phyloP scores from a whole-genome alignment of 2,888 invertebrate species.

The Sisyra nigra region DNA sequence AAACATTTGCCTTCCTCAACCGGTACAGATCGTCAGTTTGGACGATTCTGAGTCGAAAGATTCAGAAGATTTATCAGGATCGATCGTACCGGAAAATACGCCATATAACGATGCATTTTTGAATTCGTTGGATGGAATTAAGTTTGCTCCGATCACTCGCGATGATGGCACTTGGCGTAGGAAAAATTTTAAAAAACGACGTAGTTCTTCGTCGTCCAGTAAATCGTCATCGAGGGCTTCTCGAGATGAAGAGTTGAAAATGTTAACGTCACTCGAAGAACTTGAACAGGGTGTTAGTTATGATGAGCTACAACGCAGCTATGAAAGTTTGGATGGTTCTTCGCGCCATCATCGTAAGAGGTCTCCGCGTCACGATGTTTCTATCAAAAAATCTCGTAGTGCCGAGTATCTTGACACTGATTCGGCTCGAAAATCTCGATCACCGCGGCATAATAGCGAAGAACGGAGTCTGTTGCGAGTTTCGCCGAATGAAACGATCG shows the following conservation, averaged over 20 bases:
- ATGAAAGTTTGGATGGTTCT: conserved; percentile 1
- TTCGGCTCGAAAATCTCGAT: neutral
- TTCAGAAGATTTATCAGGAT: neutral
- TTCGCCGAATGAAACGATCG: neutral
- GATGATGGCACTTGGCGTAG: conserved; percentile 44
- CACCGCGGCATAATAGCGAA: neutral
- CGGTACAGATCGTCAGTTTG: too few species aligned
- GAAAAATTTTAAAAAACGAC: conserved; percentile 40
- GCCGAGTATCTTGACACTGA: neutral
- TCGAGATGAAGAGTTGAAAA: conserved; percentile 44
- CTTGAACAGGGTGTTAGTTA: conserved; percentile 26
- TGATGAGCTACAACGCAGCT: neutral
- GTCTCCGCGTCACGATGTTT: neutral
- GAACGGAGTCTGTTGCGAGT: neutral
- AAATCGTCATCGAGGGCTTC: conserved; percentile 42
- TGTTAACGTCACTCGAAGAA: conserved; percentile 47
- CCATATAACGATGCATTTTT: conserved; percentile 25
- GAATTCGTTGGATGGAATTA: conserved; percentile 47
- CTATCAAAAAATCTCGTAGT: neutral
- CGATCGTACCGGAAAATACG: conserved; percentile 14
- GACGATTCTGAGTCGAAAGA: neutral
- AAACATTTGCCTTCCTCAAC: too few species aligned
- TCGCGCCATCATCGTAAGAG: neutral
- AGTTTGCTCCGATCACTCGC: conserved; percentile 36
- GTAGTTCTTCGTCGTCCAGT: conserved; percentile 36